A percentile compares a stretch with the other conserved stretches of the same genome.
Conservation (phyloP, 1,140 invertebrate species). For the Gonatopus flavifemur region DNA sequence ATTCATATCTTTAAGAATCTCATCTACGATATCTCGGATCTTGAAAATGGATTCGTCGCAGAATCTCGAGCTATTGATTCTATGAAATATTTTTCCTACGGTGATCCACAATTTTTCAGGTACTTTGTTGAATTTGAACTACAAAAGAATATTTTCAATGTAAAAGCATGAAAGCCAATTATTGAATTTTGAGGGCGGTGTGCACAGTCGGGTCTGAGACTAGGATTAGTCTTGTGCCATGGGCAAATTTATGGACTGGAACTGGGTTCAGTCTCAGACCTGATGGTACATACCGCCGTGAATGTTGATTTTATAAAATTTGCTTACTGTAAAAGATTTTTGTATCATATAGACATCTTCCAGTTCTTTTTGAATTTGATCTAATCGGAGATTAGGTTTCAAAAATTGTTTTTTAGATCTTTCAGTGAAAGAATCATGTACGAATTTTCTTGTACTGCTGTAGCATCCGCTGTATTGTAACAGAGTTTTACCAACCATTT, state of each 20-base stretch:
- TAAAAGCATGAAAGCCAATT: no score
- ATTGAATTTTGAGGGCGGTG: no score
- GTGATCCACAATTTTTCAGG: slow-evolving; percentile 28
- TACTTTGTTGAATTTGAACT: slow-evolving; percentile 8
- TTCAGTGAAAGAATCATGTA: slow-evolving; percentile 45
- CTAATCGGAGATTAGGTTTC: slow-evolving; percentile 23
- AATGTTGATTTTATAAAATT: no score
- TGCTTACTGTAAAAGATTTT: no score
- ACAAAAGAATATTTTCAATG: slow-evolving; percentile 21
- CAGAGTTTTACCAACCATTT: slow-evolving; percentile 34
- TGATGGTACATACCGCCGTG: no score
- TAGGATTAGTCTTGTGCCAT: no score
- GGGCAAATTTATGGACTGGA: no score
- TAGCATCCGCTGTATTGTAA: no score
- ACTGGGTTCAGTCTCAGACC: no score
- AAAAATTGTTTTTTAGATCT: slow-evolving; percentile 27
- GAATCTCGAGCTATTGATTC: slow-evolving; percentile 49
- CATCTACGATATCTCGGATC: slow-evolving; percentile 24
- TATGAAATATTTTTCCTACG: slow-evolving; percentile 40
- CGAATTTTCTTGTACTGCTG: neutral
- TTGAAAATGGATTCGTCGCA: slow-evolving; percentile 33
- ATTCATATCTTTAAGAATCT: slow-evolving; percentile 20
- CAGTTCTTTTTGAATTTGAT: no score
- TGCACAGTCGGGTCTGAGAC: no score
- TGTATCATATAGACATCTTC: no score